These are phyloP conservation scores for Varecia variegata DNA, from an alignment of 2,797 vertebrate species.

Conservation along the genomic window DNA sequence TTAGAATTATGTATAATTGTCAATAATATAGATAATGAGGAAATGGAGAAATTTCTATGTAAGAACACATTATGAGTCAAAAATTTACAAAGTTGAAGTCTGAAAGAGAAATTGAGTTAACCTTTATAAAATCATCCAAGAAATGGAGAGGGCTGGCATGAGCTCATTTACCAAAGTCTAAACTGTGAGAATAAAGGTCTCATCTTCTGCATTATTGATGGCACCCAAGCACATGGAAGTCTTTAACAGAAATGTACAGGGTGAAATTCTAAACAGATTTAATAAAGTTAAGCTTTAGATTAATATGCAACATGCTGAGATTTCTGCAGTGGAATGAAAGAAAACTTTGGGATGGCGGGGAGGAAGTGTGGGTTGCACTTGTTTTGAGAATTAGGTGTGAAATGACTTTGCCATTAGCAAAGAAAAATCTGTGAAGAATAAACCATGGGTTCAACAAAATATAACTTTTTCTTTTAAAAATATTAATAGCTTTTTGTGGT, in stretches of 20 bases:
- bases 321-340: neutral
- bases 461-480: neutral
- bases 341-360: neutral
- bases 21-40: neutral
- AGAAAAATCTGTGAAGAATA: neutral
- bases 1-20: neutral
- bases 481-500: neutral
- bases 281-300: neutral
- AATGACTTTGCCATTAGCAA: neutral
- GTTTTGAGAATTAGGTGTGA: neutral
- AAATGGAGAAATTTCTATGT: neutral
- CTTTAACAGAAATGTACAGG: neutral
- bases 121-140: neutral
- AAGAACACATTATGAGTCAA: neutral
- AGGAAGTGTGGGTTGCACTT: neutral
- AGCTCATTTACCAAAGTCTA: neutral
- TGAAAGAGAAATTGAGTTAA: neutral
- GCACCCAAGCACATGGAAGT: neutral
- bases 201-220: neutral
- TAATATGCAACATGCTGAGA: neutral
- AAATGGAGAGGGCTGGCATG: neutral
- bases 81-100: neutral
- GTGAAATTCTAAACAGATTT: neutral
- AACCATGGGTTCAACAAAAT: neutral
- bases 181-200: neutral